Evolutionary conservation across 1,140 invertebrate species (phyloP).

Genomic region (Tetramorium parvispinum): DNA sequence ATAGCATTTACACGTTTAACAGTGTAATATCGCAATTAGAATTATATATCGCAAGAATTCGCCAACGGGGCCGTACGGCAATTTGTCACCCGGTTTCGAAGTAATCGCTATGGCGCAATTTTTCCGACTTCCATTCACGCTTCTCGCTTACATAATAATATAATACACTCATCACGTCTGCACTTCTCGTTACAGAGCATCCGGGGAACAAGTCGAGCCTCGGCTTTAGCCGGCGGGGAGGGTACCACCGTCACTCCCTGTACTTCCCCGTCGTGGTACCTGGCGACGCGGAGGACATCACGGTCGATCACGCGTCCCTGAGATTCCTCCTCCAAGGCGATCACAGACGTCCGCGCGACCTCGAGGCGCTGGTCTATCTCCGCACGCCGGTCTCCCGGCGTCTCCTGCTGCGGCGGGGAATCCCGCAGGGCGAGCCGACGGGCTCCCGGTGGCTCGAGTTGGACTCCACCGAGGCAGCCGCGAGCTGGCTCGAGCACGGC

Average conservation of each 20-base stretch:
- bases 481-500: slow-evolving; percentile 83
- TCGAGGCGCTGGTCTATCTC: slow-evolving; percentile 66
- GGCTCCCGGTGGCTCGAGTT: slow-evolving; percentile 86
- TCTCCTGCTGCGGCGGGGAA: slow-evolving; percentile 23
- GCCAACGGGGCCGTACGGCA: not conserved
- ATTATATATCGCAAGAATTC: not conserved
- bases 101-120: slow-evolving; percentile 7
- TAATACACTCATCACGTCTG: not conserved
- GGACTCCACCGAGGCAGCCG: slow-evolving; percentile 86
- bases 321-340: slow-evolving; percentile 70
- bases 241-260: slow-evolving; percentile 55
- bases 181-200: slow-evolving; percentile 78
- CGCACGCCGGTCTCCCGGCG: slow-evolving; percentile 31
- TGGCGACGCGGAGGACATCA: slow-evolving; percentile 41
- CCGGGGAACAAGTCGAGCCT: slow-evolving; percentile 71
- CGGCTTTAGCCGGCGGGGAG: slow-evolving; percentile 36
- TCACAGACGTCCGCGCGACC: slow-evolving; percentile 12
- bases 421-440: slow-evolving; percentile 17
- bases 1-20: not conserved
- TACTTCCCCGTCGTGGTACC: slow-evolving; percentile 79
- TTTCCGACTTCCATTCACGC: slow-evolving; percentile 20
- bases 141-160: slow-evolving; percentile 45
- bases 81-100: not conserved
- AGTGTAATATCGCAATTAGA: not conserved
- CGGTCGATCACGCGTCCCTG: slow-evolving; percentile 77